phyloP scores from a whole-genome alignment of 2,888 invertebrate species.

The Antheraea assamensis region DNA sequence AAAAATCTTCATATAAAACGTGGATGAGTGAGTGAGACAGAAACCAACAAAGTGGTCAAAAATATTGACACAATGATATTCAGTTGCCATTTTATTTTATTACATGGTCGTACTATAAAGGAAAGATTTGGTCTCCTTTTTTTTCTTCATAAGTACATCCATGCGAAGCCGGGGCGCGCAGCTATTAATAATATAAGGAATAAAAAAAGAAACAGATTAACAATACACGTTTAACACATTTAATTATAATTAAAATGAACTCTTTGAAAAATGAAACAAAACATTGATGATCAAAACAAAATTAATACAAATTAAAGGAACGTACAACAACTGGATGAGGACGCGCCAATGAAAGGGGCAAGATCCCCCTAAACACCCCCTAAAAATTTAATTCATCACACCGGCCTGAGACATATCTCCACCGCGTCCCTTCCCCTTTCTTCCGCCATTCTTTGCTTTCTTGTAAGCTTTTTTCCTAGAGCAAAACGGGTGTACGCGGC shows the following conservation, averaged over 20 bases:
- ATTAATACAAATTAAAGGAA: slow-evolving; percentile 77
- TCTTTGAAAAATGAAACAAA: slow-evolving; percentile 21
- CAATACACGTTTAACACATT: neutral
- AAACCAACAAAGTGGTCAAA: too few relatives aligned
- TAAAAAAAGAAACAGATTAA: neutral
- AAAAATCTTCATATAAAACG: too few relatives aligned
- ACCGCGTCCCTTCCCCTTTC: slow-evolving; percentile 75
- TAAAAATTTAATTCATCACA: slow-evolving; percentile 83
- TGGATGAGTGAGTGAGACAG: too few relatives aligned
- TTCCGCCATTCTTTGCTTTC: slow-evolving; percentile 80
- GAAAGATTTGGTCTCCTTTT: too few relatives aligned
- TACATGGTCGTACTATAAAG: too few relatives aligned
- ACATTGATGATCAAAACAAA: slow-evolving; percentile 56
- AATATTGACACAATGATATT: too few relatives aligned
- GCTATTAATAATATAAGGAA: too few relatives aligned
- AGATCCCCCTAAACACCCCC: slow-evolving; percentile 68
- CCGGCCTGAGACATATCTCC: slow-evolving; percentile 78
- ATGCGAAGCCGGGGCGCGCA: too few relatives aligned
- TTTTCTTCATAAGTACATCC: too few relatives aligned
- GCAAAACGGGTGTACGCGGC: slow-evolving; percentile 54
- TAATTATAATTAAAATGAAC: neutral
- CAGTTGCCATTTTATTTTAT: too few relatives aligned
- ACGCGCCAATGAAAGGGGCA: slow-evolving; percentile 74
- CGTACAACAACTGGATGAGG: slow-evolving; percentile 67
- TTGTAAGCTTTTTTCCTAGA: slow-evolving; percentile 77